Evolutionary conservation across 2,113 vertebrate species (phyloP).

Genomic region (Rhinopomastus cyanomelas): DNA sequence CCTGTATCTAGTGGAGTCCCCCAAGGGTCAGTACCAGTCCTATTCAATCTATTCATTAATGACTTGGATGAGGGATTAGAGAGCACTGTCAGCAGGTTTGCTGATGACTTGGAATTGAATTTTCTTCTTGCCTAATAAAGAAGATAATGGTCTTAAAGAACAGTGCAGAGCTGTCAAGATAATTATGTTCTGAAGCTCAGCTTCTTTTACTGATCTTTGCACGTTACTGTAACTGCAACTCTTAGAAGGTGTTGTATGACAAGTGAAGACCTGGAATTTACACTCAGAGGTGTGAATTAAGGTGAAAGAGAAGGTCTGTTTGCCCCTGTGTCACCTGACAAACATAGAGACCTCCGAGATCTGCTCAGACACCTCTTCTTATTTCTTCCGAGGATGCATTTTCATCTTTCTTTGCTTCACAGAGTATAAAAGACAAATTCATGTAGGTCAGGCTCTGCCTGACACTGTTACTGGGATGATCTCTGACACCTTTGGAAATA

Average conservation of each 20-base stretch:
- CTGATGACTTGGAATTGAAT: too few relatives aligned
- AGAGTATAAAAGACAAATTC: not conserved
- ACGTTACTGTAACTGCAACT: not conserved
- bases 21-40: too few relatives aligned
- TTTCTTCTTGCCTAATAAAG: not conserved
- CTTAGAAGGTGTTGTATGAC: not conserved
- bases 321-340: not conserved
- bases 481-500: not conserved
- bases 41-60: too few relatives aligned
- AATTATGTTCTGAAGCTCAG: not conserved
- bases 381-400: not conserved
- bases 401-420: not conserved
- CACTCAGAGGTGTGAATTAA: not conserved
- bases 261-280: not conserved
- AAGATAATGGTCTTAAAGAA: not conserved
- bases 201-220: not conserved
- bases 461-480: not conserved
- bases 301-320: not conserved
- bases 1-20: too few relatives aligned
- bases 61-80: too few relatives aligned
- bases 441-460: not conserved
- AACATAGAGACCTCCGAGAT: not conserved
- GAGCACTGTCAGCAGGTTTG: too few relatives aligned
- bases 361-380: not conserved
- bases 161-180: not conserved